Base-by-base conservation (phyloP, 2,888 invertebrate species). In the Trissoscelio sp. region DNA sequence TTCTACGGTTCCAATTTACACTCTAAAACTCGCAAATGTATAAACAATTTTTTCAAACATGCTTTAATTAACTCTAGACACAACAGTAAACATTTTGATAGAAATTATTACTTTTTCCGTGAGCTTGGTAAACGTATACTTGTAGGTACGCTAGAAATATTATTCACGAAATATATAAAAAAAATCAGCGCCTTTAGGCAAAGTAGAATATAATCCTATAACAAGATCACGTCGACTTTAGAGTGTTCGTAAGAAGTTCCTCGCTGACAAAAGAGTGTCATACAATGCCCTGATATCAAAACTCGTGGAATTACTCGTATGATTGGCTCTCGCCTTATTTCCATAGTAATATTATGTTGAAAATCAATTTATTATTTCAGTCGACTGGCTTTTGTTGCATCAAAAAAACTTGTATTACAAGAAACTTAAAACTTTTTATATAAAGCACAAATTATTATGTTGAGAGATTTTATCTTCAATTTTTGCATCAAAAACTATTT, bases 211-310 rank as follows among this genome's bases (percentile, higher is more conserved):
- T 48, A 72, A 58, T 72, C 24, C 37, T 28, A 37, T 22, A 22
- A 37, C 37, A 24, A 58, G 34, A 58, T 46, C 37, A 48, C 46
- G 44, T 70, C 28, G 42, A 51, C 57, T 48, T 55, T 70, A 46
- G 58, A 70, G 46, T 58, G 57, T 58, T 70, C 48, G n/a, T 58
- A 48, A 58, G 72, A 58, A 24, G 55, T 70, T 46, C 14, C 48
- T 3, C 31, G 60, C 39, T 60, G 28, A 72, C 48, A 60, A 72
- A 72, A 51, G 42, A 39, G 51, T 28, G 37, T 14, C 24, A 60
- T 70, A 37, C 31, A 58, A 48, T 44, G 57, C 34, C 11, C 18
- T 9, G 14, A 55, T 22, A 39, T 31, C 39, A 31, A 31, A 31
- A 11, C 44, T 69, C 31, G 31, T 7, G 12, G 46, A 69, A 69